Base-by-base conservation (phyloP, 2,113 vertebrate species). In the Clarias batrachus region DNA sequence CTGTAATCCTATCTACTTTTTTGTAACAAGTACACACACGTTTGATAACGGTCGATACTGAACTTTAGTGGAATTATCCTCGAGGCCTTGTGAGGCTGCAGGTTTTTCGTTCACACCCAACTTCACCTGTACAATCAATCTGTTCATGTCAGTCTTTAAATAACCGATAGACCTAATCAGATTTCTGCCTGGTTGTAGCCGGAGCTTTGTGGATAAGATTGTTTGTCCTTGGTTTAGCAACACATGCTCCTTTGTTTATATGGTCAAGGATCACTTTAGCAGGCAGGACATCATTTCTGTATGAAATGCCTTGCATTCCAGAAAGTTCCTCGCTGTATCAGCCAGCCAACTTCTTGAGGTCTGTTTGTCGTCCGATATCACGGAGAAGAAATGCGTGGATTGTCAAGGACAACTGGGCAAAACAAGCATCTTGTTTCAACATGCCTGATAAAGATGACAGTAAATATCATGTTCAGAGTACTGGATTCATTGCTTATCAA, bases 381-480 rank as follows among this genome's bases (percentile, higher is more conserved):
- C 54, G 23, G 25, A 57, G 37, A 70, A 87, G 73, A 85, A 81
- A 87, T 79, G 9, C 37, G 21, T 74, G 73, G 80, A 87, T 85
- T 73, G 62, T 73, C 86, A 89, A 89, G 83, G 73, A 81, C 85
- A 13, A 41, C 30, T 74, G 63, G 57, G 56, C 73, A 86, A 82
- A 81, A 86, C 66, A 83, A 27, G 57, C 62, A 62, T 86, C 84
- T 80, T 82, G 73, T 87, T 89, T 87, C n/a, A 83, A 81, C 41
- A 65, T 62, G 83, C 54, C 23, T 83, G 86, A 87, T 87, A 85
- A 48, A 87, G 74, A 79, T 59, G 37, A 78, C 70, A 33, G 85
- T 81, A 73, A 87, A 68, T 54, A 85, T 70, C 73, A 60, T 60
- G 65, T 54, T 87, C n/a, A 33, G 33, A 13, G 30, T 63, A 54